Base-by-base conservation (phyloP, 2,888 invertebrate species). In the Drosophila ochracea region DNA sequence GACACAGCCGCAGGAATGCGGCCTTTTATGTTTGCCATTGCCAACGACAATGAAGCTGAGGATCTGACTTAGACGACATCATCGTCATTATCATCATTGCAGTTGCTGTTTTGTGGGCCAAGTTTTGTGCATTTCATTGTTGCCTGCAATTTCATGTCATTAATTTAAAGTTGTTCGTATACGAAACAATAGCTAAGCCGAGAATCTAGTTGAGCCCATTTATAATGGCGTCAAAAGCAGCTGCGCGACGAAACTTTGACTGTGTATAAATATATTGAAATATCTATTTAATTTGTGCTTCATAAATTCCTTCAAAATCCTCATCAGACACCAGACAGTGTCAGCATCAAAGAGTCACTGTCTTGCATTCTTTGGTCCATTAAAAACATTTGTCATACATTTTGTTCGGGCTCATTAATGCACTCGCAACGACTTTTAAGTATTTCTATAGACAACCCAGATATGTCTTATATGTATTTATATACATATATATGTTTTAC, bases 371-470 rank as follows among this genome's bases (percentile, higher is more conserved):
- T 39, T 41, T 61, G 68, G 63, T 21, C 62, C 85, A 84, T 84
- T 88, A 70, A 75, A 60, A 81, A 53, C 81, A 85, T 88, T 84
- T 84, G 84, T 88, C 88, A 88, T 83, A 76, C 63, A 78, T 78
- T 74, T 70, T 28, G 58, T 64, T 66, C 35, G 53, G 59, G 69
- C 82, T 82, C 75, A 80, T 78, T 76, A 76, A 68, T 61, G 58
- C 9, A 61, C 65, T 41, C 63, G 30, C 50, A 67, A 64, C 62
- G 67, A 53, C 47, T 74, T 49, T 67, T 68, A 50, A 58, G 64
- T 30, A 68, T 75, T 71, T 71, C 73, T 62, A 68, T 61, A 68
- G 69, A 5, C 79, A 80, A 77, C 80, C 77, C 74, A 80, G 70
- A 80, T 78, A 71, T 77, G 54, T 68, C 63, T 52, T 19, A 55